Base-by-base conservation (phyloP, 1,140 invertebrate genomes). In the Sycophila sp. region DNA sequence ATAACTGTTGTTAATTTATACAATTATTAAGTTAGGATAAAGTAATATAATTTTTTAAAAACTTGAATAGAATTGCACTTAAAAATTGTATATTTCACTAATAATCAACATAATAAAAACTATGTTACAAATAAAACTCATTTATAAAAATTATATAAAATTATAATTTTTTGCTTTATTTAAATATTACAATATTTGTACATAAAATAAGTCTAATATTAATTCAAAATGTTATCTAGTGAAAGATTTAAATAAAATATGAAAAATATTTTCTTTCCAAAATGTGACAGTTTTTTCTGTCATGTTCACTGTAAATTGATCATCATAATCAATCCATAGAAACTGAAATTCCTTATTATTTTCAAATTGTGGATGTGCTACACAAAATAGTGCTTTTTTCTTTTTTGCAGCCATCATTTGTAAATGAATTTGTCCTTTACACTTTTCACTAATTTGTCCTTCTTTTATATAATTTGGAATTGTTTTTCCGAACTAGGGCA, bases 401-500 rank as follows among this genome's bases (percentile, higher is more conserved):
- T 64, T 75, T 75, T 22, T 38, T 60, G 67, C 76, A 77, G n/a
- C 72, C 55, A n/a, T 53, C 80, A 82, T 83, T 69, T 83, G 78
- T 22, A 81, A 32, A 51, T 78, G 73, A 19, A 80, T 73, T 60
- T 82, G 80, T 7, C 75, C 73, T 32, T 74, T 65, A 64, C 38
- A 78, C 69, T 81, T 78, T 36, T 56, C n/a, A 47, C 1, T 67
- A 4, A 78, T 75, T 71, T 75, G 45, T 28, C 64, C 69, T 65
- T 76, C 42, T 24, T 32, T 51, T 34, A 74, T 38, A 69, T 77
- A 80, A 32, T 75, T 73, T 63, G 72, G 62, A 10, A 74, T 15
- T 10, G 64, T 67, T 69, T 75, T 69, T 30, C 2, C 17, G 38
- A 77, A 6, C 51, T 62, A 19, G 80, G 78, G 64, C 77, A 83